These are phyloP conservation scores for Rhingia rostrata DNA, from an alignment of 2,888 invertebrate genomes.

Conservation along the genomic window DNA sequence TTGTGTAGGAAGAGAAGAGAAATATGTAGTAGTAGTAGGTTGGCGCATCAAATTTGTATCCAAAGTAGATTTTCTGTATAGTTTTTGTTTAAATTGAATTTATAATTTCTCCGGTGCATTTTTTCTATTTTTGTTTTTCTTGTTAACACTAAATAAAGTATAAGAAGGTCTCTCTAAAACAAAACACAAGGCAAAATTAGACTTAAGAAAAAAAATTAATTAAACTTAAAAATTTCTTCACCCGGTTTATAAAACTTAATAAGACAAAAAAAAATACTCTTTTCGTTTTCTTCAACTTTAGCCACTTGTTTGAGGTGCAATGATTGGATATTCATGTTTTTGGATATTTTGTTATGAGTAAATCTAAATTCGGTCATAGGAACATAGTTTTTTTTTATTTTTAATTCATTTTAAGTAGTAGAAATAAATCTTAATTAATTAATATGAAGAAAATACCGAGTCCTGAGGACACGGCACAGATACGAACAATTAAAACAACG, in stretches of 20 bases:
- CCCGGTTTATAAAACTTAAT: slow-evolving; percentile 7
- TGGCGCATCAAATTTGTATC: slow-evolving; percentile 66
- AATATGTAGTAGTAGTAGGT: slow-evolving; percentile 64
- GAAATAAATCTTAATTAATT: slow-evolving; percentile 23
- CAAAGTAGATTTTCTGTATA: slow-evolving; percentile 63
- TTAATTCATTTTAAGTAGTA: neutral
- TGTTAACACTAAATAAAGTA: slow-evolving; percentile 67
- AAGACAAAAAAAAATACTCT: neutral
- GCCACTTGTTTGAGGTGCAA: slow-evolving; percentile 39
- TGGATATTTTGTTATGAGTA: neutral
- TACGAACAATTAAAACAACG: slow-evolving; percentile 61
- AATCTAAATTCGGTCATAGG: slow-evolving; percentile 12
- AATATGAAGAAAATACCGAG: slow-evolving; percentile 7
- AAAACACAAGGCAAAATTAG: slow-evolving; percentile 63
- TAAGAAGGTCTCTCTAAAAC: slow-evolving; percentile 49
- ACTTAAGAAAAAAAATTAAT: slow-evolving; percentile 30
- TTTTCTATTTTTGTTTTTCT: neutral
- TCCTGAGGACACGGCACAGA: neutral
- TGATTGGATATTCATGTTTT: slow-evolving; percentile 54
- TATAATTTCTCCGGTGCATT: slow-evolving; percentile 29
- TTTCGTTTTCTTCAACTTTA: slow-evolving; percentile 32
- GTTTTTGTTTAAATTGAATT: slow-evolving; percentile 49
- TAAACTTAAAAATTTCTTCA: slow-evolving; percentile 34
- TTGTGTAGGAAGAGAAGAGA: slow-evolving; percentile 74
- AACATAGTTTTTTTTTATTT: slow-evolving; percentile 6